A percentile compares a stretch with the other conserved stretches of the same genome.
These are phyloP conservation scores for Mustelus asterias DNA, from an alignment of 2,113 vertebrate species.

Conservation along the genomic window DNA sequence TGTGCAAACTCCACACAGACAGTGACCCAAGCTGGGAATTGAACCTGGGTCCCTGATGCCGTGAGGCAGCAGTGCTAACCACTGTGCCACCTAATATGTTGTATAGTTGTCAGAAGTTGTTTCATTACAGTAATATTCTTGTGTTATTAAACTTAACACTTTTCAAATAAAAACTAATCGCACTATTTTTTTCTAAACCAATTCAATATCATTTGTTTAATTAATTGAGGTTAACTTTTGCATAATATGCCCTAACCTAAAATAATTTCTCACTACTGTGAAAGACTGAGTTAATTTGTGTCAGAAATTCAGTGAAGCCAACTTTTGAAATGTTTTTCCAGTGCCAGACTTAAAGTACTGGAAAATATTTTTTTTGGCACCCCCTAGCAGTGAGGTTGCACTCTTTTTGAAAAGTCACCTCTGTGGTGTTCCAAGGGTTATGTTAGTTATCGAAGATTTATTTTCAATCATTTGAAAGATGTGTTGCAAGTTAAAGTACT, in stretches of 20 bases:
- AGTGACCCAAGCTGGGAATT: too few relatives aligned
- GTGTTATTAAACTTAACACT: neutral
- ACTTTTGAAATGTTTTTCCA: neutral
- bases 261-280: neutral
- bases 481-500: neutral
- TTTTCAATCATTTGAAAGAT: neutral
- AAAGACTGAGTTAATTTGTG: neutral
- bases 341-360: neutral
- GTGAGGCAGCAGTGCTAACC: too few relatives aligned
- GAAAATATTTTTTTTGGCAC: neutral
- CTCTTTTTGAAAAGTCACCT: neutral
- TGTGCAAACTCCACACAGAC: too few relatives aligned
- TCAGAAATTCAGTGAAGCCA: too few relatives aligned
- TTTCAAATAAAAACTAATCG: neutral
- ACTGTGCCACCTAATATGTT: neutral
- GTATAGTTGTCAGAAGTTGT: neutral
- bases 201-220: neutral
- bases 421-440: neutral
- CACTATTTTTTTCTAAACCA: neutral
- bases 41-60: too few relatives aligned
- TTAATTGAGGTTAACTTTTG: neutral
- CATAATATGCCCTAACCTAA: neutral
- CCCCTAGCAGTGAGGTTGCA: neutral
- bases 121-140: neutral
- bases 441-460: neutral